Evolutionary conservation across 2,797 vertebrate genomes (phyloP).

Genomic region (Lacerta agilis): DNA sequence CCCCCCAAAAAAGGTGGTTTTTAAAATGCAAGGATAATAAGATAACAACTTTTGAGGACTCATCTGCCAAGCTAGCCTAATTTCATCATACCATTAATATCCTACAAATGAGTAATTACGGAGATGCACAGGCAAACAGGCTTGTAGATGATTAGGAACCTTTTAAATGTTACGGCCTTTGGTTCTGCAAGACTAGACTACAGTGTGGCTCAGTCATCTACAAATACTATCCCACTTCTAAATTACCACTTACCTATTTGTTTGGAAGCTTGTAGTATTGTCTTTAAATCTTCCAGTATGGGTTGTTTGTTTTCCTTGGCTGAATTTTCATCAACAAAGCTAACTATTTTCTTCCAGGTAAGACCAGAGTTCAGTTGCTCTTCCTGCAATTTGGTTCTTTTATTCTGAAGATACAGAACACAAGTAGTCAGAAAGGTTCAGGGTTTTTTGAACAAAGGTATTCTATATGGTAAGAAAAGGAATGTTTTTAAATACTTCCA

Average conservation of each 20-base stretch:
- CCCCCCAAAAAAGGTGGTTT: background rate
- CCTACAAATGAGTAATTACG: background rate
- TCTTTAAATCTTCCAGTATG: conserved; percentile 87
- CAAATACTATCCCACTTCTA: background rate
- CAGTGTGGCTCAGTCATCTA: background rate
- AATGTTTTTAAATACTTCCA: conserved; percentile 23
- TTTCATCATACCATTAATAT: background rate
- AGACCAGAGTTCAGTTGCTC: conserved; percentile 85
- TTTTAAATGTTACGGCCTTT: background rate
- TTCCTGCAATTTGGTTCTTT: conserved; percentile 88
- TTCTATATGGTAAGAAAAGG: background rate
- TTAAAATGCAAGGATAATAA: background rate
- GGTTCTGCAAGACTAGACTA: background rate
- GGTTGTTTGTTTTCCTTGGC: conserved; percentile 84
- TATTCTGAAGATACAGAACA: conserved; percentile 80
- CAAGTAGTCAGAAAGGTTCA: conserved; percentile 33
- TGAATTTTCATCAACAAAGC: conserved; percentile 88
- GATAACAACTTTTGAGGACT: background rate
- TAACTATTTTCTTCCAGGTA: conserved; percentile 92
- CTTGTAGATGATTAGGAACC: background rate
- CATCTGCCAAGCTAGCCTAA: background rate
- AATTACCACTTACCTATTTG: conserved; percentile 87
- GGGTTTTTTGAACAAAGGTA: conserved; percentile 27
- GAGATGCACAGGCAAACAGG: background rate
- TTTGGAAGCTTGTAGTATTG: conserved; percentile 89